Evolutionary conservation across 2,797 vertebrate genomes (phyloP), one percentile per base, ranked within the genome.

Genomic region (Phataginus tetradactyla): DNA sequence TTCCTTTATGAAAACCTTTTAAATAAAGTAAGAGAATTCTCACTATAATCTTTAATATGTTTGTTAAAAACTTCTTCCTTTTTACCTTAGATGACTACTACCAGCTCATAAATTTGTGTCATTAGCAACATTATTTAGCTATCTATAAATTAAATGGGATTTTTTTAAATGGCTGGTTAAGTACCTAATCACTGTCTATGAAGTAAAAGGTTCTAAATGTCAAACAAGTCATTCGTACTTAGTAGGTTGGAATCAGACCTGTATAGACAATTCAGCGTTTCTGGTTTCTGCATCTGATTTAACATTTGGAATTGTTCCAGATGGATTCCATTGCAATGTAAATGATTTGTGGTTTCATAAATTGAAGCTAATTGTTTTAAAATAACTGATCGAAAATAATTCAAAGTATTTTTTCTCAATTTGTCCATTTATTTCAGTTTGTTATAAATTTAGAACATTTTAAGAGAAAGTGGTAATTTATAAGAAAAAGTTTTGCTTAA

Each of bases 291-390:
- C 29, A 49, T 85, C 85, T 91, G 45, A 94, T 8, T 32, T 84
- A 80, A 92, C 37, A 77, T 63, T 64, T 92, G 90, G 68, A 83
- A 87, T 74, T 84, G 34, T 90, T 86, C 53, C 37, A 61, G 1
- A 69, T 81, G 39, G 45, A 7, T 88, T 87, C 18, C 17, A 45
- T 27, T 93, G 32, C 1, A 25, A 7, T 53, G 32, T 55, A 74
- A 74, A 74, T 88, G 86, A 80, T 63, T 63, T 55, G 18, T 85
- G 77, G 45, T 84, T 96, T 93, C 34, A 68, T n/a, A 68, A 96
- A 14, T 49, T 42, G 37, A 91, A 64, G 25, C 81, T 59, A 81
- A 84, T 63, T 63, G 9, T 91, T 97, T 92, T 72, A 42, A 88
- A 69, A 75, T 72, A 79, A 75, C 63, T 79, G 1, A 59, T 78